Conservation (phyloP, 2,888 invertebrate species). For the Heliconius aoede region DNA sequence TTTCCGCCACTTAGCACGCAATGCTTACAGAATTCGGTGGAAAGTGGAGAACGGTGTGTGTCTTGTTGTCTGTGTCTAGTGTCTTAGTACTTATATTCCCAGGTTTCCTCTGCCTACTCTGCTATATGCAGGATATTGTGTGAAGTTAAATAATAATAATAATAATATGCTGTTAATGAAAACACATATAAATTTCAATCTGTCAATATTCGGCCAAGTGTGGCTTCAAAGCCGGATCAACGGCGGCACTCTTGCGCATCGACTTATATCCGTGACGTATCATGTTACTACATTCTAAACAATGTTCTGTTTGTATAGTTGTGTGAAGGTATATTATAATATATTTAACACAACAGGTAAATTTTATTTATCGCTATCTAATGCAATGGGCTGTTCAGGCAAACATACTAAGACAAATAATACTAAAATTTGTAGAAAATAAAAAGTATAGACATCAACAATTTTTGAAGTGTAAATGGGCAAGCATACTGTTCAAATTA, state of each 20-base stretch:
- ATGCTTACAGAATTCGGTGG: too few species aligned
- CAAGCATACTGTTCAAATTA: background rate
- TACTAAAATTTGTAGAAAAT: background rate
- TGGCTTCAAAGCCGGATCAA: constrained; percentile 46
- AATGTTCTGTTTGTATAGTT: constrained; percentile 34
- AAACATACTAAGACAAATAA: background rate
- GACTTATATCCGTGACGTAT: constrained; percentile 60
- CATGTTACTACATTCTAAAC: constrained; percentile 55
- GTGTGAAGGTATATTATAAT: background rate
- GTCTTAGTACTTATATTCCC: too few species aligned
- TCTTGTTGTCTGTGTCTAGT: too few species aligned
- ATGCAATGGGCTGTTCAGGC: background rate
- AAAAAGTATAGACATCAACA: background rate
- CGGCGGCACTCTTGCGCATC: constrained; percentile 51
- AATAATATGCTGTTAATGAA: background rate
- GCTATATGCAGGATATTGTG: background rate
- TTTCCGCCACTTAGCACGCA: too few species aligned
- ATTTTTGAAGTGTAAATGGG: background rate
- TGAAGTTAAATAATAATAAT: background rate
- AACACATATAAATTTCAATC: constrained; percentile 6
- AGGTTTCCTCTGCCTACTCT: too few species aligned
- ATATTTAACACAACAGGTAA: background rate
- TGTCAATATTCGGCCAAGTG: constrained; percentile 38
- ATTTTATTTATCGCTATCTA: background rate
- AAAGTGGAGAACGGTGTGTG: too few species aligned